These are phyloP conservation scores for Adelges cooleyi DNA, from an alignment of 1,140 invertebrate species.

Conservation along the genomic window DNA sequence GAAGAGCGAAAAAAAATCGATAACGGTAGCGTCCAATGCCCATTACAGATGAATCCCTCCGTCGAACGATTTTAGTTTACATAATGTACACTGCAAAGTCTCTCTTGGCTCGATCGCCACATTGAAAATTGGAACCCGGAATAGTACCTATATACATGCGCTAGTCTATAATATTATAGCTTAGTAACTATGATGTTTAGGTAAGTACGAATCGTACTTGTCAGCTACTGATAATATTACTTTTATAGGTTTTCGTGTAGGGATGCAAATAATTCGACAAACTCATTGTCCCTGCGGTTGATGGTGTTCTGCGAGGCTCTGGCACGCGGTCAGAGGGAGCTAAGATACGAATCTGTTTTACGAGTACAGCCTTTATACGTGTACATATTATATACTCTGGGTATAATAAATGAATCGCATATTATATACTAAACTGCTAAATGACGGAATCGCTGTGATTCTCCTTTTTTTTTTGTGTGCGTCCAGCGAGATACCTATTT, in stretches of 20 bases:
- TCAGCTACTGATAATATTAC: no score
- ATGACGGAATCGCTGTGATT: constrained; percentile 6
- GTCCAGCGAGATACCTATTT: constrained; percentile 6
- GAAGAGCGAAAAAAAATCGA: no score
- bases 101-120: no score
- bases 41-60: constrained; percentile 1
- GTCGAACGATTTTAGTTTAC: no score
- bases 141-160: no score
- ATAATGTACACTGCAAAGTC: no score
- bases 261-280: no score
- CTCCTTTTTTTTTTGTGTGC: not conserved
- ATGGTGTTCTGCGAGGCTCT: not conserved
- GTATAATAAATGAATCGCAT: not conserved
- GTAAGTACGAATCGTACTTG: no score
- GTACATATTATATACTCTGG: not conserved
- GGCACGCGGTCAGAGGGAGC: not conserved
- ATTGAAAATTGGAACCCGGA: no score
- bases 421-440: not conserved
- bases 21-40: not conserved
- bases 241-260: no score
- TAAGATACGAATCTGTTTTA: not conserved
- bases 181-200: no score
- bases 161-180: no score
- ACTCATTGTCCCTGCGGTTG: not conserved
- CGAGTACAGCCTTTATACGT: not conserved